Evolutionary conservation across 2,113 vertebrate genomes (phyloP), one percentile per base, ranked within the genome.

Genomic region (Pheucticus melanocephalus): DNA sequence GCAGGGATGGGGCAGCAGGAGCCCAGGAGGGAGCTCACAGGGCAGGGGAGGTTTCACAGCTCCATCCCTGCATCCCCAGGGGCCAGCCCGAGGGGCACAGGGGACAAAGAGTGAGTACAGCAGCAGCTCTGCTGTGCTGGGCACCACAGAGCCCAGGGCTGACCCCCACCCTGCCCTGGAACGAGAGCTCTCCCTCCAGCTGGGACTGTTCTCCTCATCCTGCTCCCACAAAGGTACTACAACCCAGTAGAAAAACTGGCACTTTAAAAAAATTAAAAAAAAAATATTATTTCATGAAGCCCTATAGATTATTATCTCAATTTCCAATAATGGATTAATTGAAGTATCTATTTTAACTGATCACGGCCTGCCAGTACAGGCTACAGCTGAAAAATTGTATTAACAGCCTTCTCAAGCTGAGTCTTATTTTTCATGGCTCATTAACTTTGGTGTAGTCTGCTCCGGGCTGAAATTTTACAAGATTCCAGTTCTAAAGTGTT

Each of bases 391-490:
- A 83, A 50, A 77, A 91, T 56, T 39, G 20, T 88, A 93, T 90
- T 76, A 92, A 72, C 56, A 75, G n/a, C 12, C 56, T 94, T 88
- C 47, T 21, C 27, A 66, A 86, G 50, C 16, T 59, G 70, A 81
- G 77, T 63, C 72, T 94, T 84, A 78, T 81, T 94, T 96, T 84
- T 90, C 64, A 88, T 1, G 14, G 61, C 65, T 89, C 39, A 64
- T 91, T 89, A 95, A 71, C 45, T 91, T 81, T 22, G 23, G 25
- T 50, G n/a, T 82, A 80, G 53, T 57, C 65, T 72, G 77, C 83
- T 89, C 35, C 57, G 65, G 83, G 77, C 48, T 89, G 61, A 91
- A 89, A 75, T 84, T 84, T 89, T 95, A 82, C 65, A 89, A n/a
- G 81, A 81, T 78, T 60, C 28, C 51, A 45, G 31, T 19, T 79